Evolutionary conservation across 2,113 vertebrate species (phyloP), one percentile per base, ranked within the genome.

Genomic region (Scolopax mira): DNA sequence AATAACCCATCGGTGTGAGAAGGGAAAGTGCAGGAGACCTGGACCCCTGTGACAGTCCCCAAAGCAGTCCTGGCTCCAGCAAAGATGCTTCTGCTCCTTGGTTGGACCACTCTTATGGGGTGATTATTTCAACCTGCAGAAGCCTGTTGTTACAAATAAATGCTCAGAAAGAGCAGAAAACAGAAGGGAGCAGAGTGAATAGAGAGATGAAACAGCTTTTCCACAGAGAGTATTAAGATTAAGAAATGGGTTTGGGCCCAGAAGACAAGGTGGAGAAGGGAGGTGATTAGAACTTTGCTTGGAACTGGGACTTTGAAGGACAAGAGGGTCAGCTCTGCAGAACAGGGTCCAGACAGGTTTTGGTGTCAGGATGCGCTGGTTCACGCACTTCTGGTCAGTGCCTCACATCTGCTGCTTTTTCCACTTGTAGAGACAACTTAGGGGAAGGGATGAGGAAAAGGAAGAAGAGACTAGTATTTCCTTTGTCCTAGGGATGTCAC

Each of bases 361-460:
- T 6, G 15, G 41, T 4, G 2, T 79, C 17, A 24, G 30, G 48
- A 23, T 31, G 73, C 2, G 0, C 17, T 2, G 25, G 75, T 18
- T 81, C 0, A 0, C 57, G 18, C 11, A 3, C 18, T 49, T 79
- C 31, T 79, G 37, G 9, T 64, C 61, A 4, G 1, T 54, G 39
- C 33, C 42, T 87, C 70, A 3, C 4, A 27, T 79, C 39, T 58
- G 46, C 42, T 62, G 46, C 60, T 80, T 46, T 55, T 74, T 30
- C 12, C 1, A 0, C 67, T 37, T 55, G n/a, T 23, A 44, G 16
- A 42, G 70, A 27, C 2, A 3, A 28, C 6, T 58, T 12, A 15
- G 18, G 37, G n/a, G 7, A 88, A 84, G 13, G 18, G 30, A 18
- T 18, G 28, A 74, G 51, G 24, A 49, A 66, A 78, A 54, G 8